Conservation (phyloP, 2,113 vertebrate species). For the Numida meleagris region DNA sequence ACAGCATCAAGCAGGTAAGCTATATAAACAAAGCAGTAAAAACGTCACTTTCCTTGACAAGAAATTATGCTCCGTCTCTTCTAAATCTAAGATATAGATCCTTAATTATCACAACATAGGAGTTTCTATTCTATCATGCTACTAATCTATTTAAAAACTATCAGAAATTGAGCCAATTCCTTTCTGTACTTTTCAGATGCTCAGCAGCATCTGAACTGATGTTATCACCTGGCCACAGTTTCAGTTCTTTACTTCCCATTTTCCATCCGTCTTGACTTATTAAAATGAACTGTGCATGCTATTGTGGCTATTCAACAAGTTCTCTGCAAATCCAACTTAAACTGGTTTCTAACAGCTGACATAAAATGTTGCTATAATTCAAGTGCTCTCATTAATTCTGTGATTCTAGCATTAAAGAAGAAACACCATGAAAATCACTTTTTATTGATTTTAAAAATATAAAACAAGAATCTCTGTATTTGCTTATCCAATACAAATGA, state of each 20-base stretch:
- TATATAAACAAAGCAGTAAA: background rate
- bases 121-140: background rate
- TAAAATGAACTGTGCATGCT: background rate
- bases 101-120: background rate
- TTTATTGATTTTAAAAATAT: constrained; percentile 42
- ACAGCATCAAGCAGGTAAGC: background rate
- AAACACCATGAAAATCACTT: background rate
- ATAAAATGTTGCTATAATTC: background rate
- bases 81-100: background rate
- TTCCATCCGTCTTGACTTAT: background rate
- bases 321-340: background rate
- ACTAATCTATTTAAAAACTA: background rate
- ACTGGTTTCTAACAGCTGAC: background rate
- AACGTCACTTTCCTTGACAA: background rate
- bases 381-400: background rate
- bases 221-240: background rate
- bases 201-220: background rate
- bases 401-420: background rate
- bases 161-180: background rate
- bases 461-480: background rate
- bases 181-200: background rate
- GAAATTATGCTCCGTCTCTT: background rate
- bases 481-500: background rate
- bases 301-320: background rate
- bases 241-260: background rate